Evolutionary conservation across 2,888 invertebrate species (phyloP).

Genomic region (Morpho deidamia): DNA sequence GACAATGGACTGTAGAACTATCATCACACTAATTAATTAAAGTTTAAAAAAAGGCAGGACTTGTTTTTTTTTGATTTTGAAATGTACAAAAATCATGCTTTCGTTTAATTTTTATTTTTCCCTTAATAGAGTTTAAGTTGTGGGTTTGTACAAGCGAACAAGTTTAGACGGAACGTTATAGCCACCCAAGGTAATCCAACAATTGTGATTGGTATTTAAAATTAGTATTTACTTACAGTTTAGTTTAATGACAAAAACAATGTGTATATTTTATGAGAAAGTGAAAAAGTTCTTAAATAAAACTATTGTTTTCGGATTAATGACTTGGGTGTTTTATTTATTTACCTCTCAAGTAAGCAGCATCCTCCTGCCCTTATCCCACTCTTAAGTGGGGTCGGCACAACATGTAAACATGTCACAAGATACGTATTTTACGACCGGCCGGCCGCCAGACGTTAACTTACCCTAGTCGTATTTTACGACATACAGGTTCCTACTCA

Average conservation of each 20-base stretch:
- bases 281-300: constrained; percentile 78
- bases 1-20: constrained; percentile 71
- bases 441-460: too few relatives aligned
- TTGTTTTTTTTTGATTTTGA: constrained; percentile 61
- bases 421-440: too few relatives aligned
- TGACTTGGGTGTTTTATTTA: constrained; percentile 70
- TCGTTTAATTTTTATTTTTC: constrained; percentile 63
- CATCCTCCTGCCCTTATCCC: too few relatives aligned
- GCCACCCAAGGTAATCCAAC: constrained; percentile 43
- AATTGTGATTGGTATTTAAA: constrained; percentile 75
- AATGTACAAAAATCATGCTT: constrained; percentile 76
- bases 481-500: too few relatives aligned
- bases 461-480: too few relatives aligned
- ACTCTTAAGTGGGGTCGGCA: too few relatives aligned
- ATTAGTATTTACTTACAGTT: constrained; percentile 79
- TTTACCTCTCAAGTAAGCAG: too few relatives aligned
- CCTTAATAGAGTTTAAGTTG: constrained; percentile 61
- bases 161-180: constrained; percentile 47
- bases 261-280: constrained; percentile 79
- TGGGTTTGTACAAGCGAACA: constrained; percentile 67
- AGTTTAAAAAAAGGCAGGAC: constrained; percentile 48
- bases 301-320: constrained; percentile 79
- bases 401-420: too few relatives aligned
- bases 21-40: constrained; percentile 66
- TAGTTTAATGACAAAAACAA: constrained; percentile 78